Percentiles rank a stretch among this genome's conserved stretches.
Evolutionary conservation across 2,113 vertebrate species (phyloP).

Genomic region (Tetraodon nigroviridis): DNA sequence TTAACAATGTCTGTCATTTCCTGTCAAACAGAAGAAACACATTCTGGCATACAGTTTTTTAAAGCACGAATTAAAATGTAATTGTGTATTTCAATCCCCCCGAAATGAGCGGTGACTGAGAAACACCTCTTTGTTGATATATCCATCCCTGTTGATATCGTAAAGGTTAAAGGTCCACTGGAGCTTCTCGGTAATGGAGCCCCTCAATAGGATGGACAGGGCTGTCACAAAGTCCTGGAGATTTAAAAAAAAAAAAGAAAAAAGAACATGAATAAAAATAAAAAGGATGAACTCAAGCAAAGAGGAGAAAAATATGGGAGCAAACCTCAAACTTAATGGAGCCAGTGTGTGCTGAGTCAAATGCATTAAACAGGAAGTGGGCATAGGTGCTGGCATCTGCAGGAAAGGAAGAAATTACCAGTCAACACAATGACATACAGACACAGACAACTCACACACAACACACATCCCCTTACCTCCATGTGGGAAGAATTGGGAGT

Average conservation of each 20-base stretch:
- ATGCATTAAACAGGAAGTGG: conserved; percentile 95
- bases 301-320: conserved; percentile 4
- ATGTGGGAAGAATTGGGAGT: conserved; percentile 96
- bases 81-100: neutral
- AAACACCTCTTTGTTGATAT: conserved; percentile 92
- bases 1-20: conserved; percentile 97
- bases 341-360: conserved; percentile 86
- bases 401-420: conserved; percentile 25
- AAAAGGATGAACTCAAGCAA: neutral
- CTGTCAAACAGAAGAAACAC: conserved; percentile 58
- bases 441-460: conserved; percentile 16
- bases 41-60: conserved; percentile 2
- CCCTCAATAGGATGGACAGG: conserved; percentile 88
- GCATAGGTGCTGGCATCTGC: conserved; percentile 94
- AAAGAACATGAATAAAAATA: neutral
- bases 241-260: neutral
- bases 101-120: neutral
- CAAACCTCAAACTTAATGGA: conserved; percentile 95
- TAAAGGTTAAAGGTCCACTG: conserved; percentile 97
- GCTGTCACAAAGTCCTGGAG: conserved; percentile 91
- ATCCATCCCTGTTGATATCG: conserved; percentile 95
- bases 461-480: conserved; percentile 76
- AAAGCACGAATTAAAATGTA: neutral
- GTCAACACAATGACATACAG: neutral
- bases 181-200: conserved; percentile 89